A percentile compares a stretch with the other conserved stretches of the same genome.
These are phyloP conservation scores for Euwallacea similis DNA, from an alignment of 1,140 invertebrate species.

Conservation along the genomic window DNA sequence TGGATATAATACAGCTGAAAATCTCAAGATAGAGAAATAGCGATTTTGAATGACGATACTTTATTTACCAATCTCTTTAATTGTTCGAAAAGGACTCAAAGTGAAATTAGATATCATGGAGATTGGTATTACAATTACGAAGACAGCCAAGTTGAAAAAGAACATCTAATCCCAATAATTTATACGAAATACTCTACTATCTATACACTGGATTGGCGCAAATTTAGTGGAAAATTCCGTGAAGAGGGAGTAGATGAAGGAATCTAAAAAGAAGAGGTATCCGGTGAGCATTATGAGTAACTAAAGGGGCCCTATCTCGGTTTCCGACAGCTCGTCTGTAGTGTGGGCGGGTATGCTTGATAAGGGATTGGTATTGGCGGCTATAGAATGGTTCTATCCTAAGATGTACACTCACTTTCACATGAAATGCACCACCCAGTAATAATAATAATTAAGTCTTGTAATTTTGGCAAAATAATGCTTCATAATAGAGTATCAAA, in stretches of 20 bases:
- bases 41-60: neutral
- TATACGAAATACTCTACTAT: conserved; percentile 60
- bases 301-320: conserved; percentile 44
- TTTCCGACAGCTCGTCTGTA: conserved; percentile 37
- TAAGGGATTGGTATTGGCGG: conserved; percentile 66
- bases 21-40: neutral
- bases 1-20: conserved; percentile 38
- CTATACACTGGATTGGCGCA: conserved; percentile 70
- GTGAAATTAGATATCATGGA: neutral
- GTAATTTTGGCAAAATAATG: no score
- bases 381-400: conserved; percentile 58
- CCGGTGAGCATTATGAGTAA: conserved; percentile 46
- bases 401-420: no score
- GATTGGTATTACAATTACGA: conserved; percentile 13
- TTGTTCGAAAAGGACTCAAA: conserved; percentile 27
- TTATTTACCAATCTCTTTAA: conserved; percentile 35
- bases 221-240: conserved; percentile 56
- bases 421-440: no score
- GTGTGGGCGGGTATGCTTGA: conserved; percentile 10
- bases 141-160: conserved; percentile 57
- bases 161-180: conserved; percentile 63
- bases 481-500: no score
- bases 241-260: conserved; percentile 59
- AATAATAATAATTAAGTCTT: no score
- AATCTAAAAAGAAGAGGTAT: conserved; percentile 43